phyloP scores from a whole-genome alignment of 2,797 vertebrate genomes.

The Peromyscus nudipes region DNA sequence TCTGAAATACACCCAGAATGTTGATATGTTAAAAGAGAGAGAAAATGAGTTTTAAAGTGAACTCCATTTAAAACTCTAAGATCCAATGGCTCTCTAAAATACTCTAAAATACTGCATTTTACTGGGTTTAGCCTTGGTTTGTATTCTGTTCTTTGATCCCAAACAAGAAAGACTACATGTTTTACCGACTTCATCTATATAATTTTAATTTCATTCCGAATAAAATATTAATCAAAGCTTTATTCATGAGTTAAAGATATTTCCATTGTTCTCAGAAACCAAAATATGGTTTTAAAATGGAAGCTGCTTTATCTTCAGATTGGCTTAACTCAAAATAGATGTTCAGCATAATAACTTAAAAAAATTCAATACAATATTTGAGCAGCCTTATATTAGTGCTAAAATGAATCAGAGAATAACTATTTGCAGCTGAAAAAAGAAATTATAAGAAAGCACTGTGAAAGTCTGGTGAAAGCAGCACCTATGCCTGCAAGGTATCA shows the following conservation, averaged over 20 bases:
- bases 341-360: conserved; percentile 50
- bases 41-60: background rate
- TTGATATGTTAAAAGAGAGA: background rate
- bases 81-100: conserved; percentile 56
- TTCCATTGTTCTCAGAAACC: background rate
- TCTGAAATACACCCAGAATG: background rate
- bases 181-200: conserved; percentile 38
- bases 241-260: conserved; percentile 72
- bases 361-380: conserved; percentile 72
- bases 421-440: conserved; percentile 62
- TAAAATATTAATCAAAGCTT: conserved; percentile 54
- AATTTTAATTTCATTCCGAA: conserved; percentile 10
- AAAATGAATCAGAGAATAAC: conserved; percentile 54
- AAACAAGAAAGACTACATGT: background rate
- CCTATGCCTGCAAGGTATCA: background rate
- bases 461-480: conserved; percentile 1
- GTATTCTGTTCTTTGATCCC: background rate
- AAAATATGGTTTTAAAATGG: background rate
- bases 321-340: conserved; percentile 74
- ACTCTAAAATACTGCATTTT: conserved; percentile 64
- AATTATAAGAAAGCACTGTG: background rate
- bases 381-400: conserved; percentile 55
- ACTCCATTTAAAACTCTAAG: background rate
- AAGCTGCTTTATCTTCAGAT: conserved; percentile 63
- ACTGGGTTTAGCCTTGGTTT: conserved; percentile 70